Conservation (phyloP, 2,797 vertebrate genomes). For the Alexandromys oeconomus region DNA sequence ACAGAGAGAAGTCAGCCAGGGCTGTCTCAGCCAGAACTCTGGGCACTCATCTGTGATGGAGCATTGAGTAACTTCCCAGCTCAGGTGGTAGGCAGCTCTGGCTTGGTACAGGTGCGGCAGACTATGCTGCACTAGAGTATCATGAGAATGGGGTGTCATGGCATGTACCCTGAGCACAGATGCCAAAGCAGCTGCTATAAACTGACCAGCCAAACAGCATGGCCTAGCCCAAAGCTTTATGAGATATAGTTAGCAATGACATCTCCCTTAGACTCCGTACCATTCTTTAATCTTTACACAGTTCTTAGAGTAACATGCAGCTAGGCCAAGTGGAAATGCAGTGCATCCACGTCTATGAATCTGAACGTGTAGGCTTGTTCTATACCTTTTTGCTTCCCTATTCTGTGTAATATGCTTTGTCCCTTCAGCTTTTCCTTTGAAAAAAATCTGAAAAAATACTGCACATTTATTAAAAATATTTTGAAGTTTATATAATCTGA, state of each 20-base stretch:
- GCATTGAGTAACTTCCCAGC: neutral
- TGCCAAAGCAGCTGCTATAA: conserved; percentile 40
- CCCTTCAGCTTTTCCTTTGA: neutral
- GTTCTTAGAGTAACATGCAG: neutral
- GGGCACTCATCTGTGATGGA: neutral
- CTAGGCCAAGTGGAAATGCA: neutral
- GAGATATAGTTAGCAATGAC: neutral
- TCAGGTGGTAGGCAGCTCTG: conserved; percentile 13
- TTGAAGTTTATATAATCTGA: neutral
- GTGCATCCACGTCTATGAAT: fast-evolving
- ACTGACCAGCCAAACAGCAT: neutral
- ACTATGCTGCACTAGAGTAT: neutral
- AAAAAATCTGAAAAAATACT: neutral
- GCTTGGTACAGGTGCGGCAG: conserved; percentile 40
- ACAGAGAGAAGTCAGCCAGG: neutral
- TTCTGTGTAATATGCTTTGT: neutral
- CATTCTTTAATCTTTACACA: neutral
- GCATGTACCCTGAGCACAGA: neutral
- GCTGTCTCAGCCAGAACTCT: neutral
- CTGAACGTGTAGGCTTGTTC: neutral
- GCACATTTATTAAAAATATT: neutral
- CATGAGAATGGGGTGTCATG: neutral
- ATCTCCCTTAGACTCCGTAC: fast-evolving
- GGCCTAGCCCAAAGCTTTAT: neutral
- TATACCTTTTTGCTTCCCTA: neutral